Percentiles rank a stretch among this genome's conserved stretches.
phyloP scores from a whole-genome alignment of 2,888 invertebrate species.

The Antitype chi region DNA sequence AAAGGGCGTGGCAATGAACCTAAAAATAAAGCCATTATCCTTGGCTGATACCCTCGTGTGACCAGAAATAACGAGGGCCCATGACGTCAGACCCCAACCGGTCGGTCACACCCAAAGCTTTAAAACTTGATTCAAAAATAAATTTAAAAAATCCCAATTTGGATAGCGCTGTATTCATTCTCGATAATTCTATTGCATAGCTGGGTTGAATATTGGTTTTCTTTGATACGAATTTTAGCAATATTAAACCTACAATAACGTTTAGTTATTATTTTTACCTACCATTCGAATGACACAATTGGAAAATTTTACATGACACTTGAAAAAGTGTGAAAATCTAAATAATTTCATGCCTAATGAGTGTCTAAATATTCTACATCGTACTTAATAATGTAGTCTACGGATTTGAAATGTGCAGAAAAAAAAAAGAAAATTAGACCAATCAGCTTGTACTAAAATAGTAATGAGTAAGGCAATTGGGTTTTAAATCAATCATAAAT shows the following conservation, averaged over 20 bases:
- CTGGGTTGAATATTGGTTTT: background rate
- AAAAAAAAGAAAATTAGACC: background rate
- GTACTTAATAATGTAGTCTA: background rate
- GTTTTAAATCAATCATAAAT: background rate
- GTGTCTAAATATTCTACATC: background rate
- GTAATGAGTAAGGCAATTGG: background rate
- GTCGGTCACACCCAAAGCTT: conserved; percentile 11
- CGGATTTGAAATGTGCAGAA: background rate
- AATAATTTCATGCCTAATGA: background rate
- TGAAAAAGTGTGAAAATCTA: too few relatives aligned
- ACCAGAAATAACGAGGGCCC: conserved; percentile 33
- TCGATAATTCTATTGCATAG: background rate
- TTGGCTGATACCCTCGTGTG: conserved; percentile 6
- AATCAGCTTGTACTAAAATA: background rate
- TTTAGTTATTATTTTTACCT: too few relatives aligned
- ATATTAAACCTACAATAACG: background rate
- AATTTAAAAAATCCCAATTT: background rate
- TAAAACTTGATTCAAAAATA: conserved; percentile 14
- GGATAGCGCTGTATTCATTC: background rate
- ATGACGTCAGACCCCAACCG: conserved; percentile 41
- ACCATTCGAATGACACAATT: background rate
- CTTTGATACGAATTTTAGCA: background rate
- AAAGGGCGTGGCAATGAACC: conserved; percentile 15
- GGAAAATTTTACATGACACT: background rate
- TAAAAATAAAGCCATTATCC: conserved; percentile 44